Evolutionary conservation across 2,797 vertebrate genomes (phyloP), one percentile per base, ranked within the genome.

Genomic region (Coregonus suidteri): DNA sequence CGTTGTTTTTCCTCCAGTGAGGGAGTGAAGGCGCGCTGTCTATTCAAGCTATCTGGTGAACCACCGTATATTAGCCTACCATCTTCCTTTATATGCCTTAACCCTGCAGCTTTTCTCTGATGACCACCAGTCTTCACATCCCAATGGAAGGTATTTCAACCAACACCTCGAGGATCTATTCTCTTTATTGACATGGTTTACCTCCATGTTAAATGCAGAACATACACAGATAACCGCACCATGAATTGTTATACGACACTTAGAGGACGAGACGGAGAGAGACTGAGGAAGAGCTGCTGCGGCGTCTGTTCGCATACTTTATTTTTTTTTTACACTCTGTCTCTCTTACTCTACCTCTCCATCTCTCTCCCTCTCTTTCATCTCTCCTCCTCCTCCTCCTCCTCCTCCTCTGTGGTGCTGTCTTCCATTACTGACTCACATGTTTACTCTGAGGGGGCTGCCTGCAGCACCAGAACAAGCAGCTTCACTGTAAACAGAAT

Each of bases 361-460:
- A 37, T 72, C 67, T 74, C 7, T 75, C 64, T 30, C 52, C 52
- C 4, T 51, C 25, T 25, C 25, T 25, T 25, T n/a, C 25, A 37
- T 72, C 67, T 74, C 7, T 75, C 64, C 51, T 66, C 52, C 4
- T 51, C 41, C 7, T 75, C 64, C 51, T 66, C 52, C 4, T 51
- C 41, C 41, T 73, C 56, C 25, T 74, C 30, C 54, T 71, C 71
- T 68, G 18, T 79, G 35, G 41, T 52, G 81, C 54, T 76, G 79
- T 65, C 74, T 88, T 84, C 84, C 74, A 83, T 84, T 84, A 84
- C 77, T 75, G 62, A 78, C 82, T 83, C 75, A 76, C 73, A 68
- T 73, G 79, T 88, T 88, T 80, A 79, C 70, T 81, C 3, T 68
- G 74, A 79, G 75, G 81, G 78, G 75, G 77, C 37, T 11, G 9